Base-by-base conservation (phyloP, 92 coral and sea anemone species). In the Heteractis magnifica region DNA sequence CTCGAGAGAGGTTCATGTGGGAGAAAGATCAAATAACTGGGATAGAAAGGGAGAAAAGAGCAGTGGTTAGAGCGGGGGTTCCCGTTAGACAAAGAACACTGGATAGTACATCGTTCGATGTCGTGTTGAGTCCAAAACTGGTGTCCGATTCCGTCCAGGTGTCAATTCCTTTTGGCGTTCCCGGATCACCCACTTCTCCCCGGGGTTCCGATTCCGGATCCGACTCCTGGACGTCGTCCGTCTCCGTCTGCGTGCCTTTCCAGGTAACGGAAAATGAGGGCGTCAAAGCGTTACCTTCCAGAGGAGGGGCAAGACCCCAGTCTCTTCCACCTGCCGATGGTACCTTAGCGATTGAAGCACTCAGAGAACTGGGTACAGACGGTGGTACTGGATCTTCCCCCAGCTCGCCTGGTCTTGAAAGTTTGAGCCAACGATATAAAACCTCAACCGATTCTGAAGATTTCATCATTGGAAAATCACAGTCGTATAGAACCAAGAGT, bases 231-330 rank as follows among this genome's bases (percentile, higher is more conserved):
- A 83, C 95, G 56, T 91, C 97, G 10, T 85, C 91, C 79, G 97
- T 93, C 9, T 91, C 94, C 34, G 88, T 93, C 19, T 93, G 95
- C 26, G 97, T 93, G 21, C 97, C 97, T 51, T 93, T 93, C 60
- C 97, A 93, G 77, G 93, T 93, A n/a, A 86, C 87, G 62, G 91
- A 85, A 18, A 78, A 84, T 52, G 91, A 85, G 44, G 86, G 81
- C n/a, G 89, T 72, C 11, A 81, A 88, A 44, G 73, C 88, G 4
- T 79, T 79, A 20, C 81, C 81, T 26, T 77, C 49, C 71, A 76
- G 26, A 82, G 76, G 76, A 41, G 79, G 81, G 16, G 41, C 56
- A 11, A 77, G 75, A 78, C 83, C 82, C 65, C 90, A 83, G 81
- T 82, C 77, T 15, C 68, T 88, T 5, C 75, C 89, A 4, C 26